Percentiles rank a stretch among this genome's conserved stretches.
These are phyloP conservation scores for Oreohelix idahoensis DNA, from an alignment of 1,140 invertebrate genomes.

Conservation along the genomic window DNA sequence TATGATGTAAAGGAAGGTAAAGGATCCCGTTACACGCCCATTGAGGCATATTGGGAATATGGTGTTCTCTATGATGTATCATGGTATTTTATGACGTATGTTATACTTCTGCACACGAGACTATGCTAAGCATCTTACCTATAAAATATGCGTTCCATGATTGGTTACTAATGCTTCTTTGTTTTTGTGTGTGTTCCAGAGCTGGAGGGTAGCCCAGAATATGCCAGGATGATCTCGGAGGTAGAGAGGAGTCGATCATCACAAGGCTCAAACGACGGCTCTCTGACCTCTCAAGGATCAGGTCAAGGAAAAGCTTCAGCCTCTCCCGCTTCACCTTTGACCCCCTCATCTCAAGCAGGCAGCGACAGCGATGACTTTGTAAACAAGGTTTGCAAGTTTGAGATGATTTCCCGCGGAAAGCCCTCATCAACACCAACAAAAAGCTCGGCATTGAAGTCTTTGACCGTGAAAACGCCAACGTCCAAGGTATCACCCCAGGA, in stretches of 20 bases:
- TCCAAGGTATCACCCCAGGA: background rate
- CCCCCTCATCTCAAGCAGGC: constrained; percentile 42
- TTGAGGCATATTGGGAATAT: too few species aligned
- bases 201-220: constrained; percentile 65
- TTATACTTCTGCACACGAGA: background rate
- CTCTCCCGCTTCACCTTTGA: constrained; percentile 16
- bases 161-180: too few species aligned
- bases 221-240: constrained; percentile 67
- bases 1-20: too few species aligned
- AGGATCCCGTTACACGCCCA: too few species aligned
- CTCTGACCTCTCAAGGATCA: constrained; percentile 13
- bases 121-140: background rate
- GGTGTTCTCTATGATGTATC: background rate
- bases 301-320: constrained; percentile 21
- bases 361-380: constrained; percentile 64
- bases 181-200: constrained; percentile 53
- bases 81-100: background rate
- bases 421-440: constrained; percentile 31
- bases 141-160: too few species aligned
- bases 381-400: constrained; percentile 70
- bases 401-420: constrained; percentile 65
- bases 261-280: constrained; percentile 38
- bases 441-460: background rate
- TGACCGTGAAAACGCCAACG: constrained; percentile 15
- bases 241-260: constrained; percentile 52